These are phyloP conservation scores for Hirtodrosophila cameraria DNA, from an alignment of 2,888 invertebrate species.

Conservation along the genomic window DNA sequence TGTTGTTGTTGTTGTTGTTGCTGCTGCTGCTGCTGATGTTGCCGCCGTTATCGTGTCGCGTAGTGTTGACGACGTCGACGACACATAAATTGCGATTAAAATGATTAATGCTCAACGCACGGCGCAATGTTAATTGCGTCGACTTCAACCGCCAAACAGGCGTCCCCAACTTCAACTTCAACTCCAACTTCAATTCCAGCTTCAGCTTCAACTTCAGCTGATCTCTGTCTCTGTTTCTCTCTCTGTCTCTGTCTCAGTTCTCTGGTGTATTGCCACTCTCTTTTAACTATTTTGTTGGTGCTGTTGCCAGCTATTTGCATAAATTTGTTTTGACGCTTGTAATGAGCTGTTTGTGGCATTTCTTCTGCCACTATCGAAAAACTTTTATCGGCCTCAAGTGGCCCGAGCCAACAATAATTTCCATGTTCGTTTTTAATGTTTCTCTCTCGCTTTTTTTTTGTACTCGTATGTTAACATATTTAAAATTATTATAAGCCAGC, in stretches of 20 bases:
- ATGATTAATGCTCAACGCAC: constrained; percentile 82
- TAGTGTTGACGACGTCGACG: constrained; percentile 72
- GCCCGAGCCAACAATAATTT: constrained; percentile 72
- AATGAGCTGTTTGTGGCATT: constrained; percentile 81
- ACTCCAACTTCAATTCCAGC: constrained; percentile 7
- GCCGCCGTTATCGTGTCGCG: constrained; percentile 51
- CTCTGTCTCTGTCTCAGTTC: constrained; percentile 16
- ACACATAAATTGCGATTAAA: constrained; percentile 83
- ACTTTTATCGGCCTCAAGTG: constrained; percentile 69
- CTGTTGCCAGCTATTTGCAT: constrained; percentile 74
- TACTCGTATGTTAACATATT: constrained; percentile 55
- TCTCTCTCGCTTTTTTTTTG: constrained; percentile 25
- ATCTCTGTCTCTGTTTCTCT: constrained; percentile 23
- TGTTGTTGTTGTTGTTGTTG: constrained; percentile 25
- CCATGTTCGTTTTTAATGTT: constrained; percentile 66
- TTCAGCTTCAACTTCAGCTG: constrained; percentile 11
- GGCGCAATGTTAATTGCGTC: constrained; percentile 83
- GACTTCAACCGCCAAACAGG: constrained; percentile 41
- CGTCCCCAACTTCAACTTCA: constrained; percentile 9
- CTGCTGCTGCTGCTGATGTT: constrained; percentile 13
- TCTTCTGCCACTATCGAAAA: constrained; percentile 72
- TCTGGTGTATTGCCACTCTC: constrained; percentile 41
- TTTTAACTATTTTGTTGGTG: constrained; percentile 14
- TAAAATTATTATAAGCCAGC: constrained; percentile 69
- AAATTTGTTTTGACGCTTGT: constrained; percentile 83